Percentiles rank a stretch among this genome's conserved stretches.
phyloP scores from a whole-genome alignment of 1,140 invertebrate species.

The Bombyx mandarina region DNA sequence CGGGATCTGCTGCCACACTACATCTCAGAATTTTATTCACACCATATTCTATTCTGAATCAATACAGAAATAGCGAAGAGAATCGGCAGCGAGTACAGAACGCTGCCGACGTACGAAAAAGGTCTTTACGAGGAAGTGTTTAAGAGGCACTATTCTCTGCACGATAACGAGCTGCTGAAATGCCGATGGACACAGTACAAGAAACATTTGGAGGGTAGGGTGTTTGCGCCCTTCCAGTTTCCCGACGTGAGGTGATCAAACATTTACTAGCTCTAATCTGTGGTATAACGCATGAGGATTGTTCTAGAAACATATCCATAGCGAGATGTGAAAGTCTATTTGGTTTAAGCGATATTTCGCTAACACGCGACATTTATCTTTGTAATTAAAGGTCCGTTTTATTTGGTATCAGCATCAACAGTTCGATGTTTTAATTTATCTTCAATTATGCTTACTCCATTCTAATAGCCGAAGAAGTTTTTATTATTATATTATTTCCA shows the following conservation, averaged over 20 bases:
- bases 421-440: too few relatives aligned
- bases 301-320: not conserved
- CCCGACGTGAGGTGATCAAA: conserved; percentile 6
- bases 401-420: too few relatives aligned
- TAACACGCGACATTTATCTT: too few relatives aligned
- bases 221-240: conserved; percentile 8
- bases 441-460: too few relatives aligned
- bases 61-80: conserved; percentile 27
- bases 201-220: conserved; percentile 22
- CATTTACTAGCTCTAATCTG: too few relatives aligned
- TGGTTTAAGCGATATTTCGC: too few relatives aligned
- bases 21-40: not conserved
- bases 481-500: too few relatives aligned
- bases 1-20: too few relatives aligned
- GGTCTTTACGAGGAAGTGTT: conserved; percentile 28
- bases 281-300: not conserved
- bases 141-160: conserved; percentile 31
- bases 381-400: too few relatives aligned
- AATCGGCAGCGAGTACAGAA: conserved; percentile 30
- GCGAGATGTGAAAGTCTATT: too few relatives aligned
- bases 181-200: conserved; percentile 38
- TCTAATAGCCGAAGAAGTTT: too few relatives aligned
- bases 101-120: conserved; percentile 37
- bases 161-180: conserved; percentile 28
- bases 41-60: not conserved